phyloP scores from a whole-genome alignment of 1,140 invertebrate species.

The Acyrthosiphon pisum region DNA sequence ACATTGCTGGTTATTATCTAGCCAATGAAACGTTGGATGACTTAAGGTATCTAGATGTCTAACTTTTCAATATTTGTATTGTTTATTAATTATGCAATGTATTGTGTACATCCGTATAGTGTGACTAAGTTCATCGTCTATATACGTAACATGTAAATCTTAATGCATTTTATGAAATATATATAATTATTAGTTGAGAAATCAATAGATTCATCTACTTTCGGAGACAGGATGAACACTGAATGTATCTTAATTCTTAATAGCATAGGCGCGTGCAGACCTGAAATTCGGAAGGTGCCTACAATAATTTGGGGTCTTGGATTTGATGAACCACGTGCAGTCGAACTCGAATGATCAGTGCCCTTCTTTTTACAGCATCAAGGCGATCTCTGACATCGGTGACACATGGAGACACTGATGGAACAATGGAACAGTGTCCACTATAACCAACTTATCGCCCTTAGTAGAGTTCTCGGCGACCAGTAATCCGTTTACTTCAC shows the following conservation, averaged over 20 bases:
- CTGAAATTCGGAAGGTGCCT: too few species aligned
- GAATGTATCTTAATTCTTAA: too few species aligned
- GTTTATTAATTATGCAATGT: neutral
- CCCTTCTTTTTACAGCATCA: too few species aligned
- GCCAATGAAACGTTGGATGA: conserved; percentile 86
- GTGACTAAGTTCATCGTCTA: neutral
- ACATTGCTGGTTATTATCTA: conserved; percentile 87
- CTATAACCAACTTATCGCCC: conserved; percentile 73
- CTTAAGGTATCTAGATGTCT: conserved; percentile 65
- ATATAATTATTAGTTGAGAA: neutral
- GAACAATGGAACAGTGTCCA: conserved; percentile 89
- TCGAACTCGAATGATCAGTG: too few species aligned
- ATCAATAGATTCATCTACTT: neutral
- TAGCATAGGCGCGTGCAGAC: too few species aligned
- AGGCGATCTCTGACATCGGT: conserved; percentile 92
- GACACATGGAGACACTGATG: conserved; percentile 88
- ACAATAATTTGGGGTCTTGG: too few species aligned
- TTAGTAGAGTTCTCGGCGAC: conserved; percentile 71
- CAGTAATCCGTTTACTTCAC: conserved; percentile 87
- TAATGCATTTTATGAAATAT: neutral
- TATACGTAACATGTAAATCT: neutral
- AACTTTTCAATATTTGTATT: neutral
- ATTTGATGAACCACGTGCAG: too few species aligned
- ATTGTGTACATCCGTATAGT: neutral
- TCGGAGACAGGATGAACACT: neutral